These are phyloP conservation scores for Lumbricus terrestris DNA, from an alignment of 2,888 invertebrate species.

Conservation along the genomic window DNA sequence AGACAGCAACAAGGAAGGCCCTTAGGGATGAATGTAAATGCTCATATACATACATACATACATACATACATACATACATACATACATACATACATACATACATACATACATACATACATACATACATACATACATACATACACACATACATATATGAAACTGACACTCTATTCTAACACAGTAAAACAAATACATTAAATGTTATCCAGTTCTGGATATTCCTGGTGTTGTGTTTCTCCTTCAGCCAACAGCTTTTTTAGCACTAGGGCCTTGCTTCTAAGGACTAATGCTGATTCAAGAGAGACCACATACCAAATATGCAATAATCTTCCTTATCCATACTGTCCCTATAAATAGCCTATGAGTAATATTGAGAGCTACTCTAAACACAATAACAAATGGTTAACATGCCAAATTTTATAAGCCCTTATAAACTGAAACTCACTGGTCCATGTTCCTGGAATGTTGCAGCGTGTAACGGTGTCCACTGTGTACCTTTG, in stretches of 20 bases:
- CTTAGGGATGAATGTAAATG: too few relatives aligned
- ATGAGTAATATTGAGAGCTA: background rate
- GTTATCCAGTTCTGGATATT: background rate
- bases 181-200: background rate
- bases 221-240: background rate
- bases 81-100: too few relatives aligned
- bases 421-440: slow-evolving; percentile 20
- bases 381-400: background rate
- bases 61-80: too few relatives aligned
- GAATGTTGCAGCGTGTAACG: slow-evolving; percentile 56
- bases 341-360: background rate
- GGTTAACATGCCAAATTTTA: background rate
- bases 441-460: slow-evolving; percentile 57
- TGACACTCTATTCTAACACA: background rate
- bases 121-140: too few relatives aligned
- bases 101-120: too few relatives aligned
- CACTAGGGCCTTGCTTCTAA: background rate
- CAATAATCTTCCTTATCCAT: background rate
- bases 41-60: too few relatives aligned
- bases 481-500: slow-evolving; percentile 52
- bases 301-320: too few relatives aligned
- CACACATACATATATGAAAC: too few relatives aligned
- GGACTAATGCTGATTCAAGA: too few relatives aligned
- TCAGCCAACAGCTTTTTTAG: background rate
- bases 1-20: too few relatives aligned